A percentile compares a stretch with the other conserved stretches of the same genome.
These are phyloP conservation scores for Clupea harengus DNA, from an alignment of 2,113 vertebrate genomes.

Conservation along the genomic window DNA sequence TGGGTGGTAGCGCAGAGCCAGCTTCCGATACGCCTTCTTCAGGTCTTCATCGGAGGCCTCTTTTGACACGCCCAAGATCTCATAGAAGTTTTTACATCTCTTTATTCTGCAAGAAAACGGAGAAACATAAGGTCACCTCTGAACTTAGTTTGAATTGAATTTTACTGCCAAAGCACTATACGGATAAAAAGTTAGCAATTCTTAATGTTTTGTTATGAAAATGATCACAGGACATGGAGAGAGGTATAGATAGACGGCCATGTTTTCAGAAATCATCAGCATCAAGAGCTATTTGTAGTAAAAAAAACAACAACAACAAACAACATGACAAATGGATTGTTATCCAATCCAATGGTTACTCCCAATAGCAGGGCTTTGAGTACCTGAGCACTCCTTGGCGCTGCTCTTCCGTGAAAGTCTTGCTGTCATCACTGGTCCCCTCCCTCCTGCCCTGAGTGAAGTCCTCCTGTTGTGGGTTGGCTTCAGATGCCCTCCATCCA, in stretches of 20 bases:
- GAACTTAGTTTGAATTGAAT: too few species aligned
- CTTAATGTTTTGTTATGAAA: not conserved
- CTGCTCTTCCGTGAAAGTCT: constrained; percentile 87
- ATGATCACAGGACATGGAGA: not conserved
- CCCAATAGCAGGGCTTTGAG: not conserved
- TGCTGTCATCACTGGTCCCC: constrained; percentile 60
- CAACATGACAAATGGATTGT: too few species aligned
- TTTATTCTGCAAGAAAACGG: constrained; percentile 78
- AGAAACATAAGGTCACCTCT: not conserved
- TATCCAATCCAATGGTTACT: not conserved
- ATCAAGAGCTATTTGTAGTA: too few species aligned
- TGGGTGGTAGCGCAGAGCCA: constrained; percentile 91
- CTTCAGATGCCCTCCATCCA: constrained; percentile 69
- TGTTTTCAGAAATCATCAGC: too few species aligned
- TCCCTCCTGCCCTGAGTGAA: constrained; percentile 30
- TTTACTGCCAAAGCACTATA: not conserved
- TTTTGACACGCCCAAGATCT: constrained; percentile 85
- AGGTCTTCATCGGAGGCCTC: constrained; percentile 87
- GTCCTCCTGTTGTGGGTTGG: constrained; percentile 46
- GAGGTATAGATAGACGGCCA: not conserved
- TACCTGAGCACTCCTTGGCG: constrained; percentile 87
- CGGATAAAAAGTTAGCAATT: not conserved
- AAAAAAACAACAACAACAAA: too few species aligned
- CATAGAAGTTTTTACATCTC: constrained; percentile 91
- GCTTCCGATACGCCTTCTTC: constrained; percentile 88